Evolutionary conservation across 2,113 vertebrate genomes (phyloP).

Genomic region (Neogobius melanostomus): DNA sequence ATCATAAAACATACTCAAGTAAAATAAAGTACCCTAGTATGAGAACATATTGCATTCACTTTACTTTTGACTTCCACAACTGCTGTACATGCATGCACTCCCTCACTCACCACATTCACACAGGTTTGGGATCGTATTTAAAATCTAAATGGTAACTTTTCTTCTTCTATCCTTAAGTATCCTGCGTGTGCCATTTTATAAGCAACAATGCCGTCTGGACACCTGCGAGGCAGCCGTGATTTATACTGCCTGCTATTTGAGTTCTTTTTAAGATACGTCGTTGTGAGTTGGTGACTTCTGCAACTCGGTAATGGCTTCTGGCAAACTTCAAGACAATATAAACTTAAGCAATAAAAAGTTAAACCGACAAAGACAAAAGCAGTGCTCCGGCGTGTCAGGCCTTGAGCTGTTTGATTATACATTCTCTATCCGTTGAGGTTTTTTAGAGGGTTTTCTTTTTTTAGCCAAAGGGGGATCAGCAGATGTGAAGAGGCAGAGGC

Average conservation of each 20-base stretch:
- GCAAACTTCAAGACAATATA: conserved; percentile 13
- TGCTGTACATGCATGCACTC: too few species aligned
- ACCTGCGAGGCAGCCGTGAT: not conserved
- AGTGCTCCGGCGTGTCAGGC: conserved; percentile 17
- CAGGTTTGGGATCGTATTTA: too few species aligned
- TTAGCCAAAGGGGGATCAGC: conserved; percentile 26
- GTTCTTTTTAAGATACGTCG: not conserved
- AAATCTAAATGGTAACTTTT: conserved; percentile 10
- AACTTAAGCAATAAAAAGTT: conserved; percentile 33
- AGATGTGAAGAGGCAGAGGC: conserved; percentile 35
- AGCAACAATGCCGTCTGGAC: conserved; percentile 3
- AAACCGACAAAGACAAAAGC: conserved; percentile 4
- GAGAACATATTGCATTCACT: too few species aligned
- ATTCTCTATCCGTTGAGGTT: conserved; percentile 10
- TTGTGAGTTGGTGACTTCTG: not conserved
- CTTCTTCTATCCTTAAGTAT: not conserved
- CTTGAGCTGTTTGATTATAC: conserved; percentile 14
- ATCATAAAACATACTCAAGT: too few species aligned
- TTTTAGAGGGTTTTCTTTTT: not conserved
- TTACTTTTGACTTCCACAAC: too few species aligned
- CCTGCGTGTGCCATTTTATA: not conserved
- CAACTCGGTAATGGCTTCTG: conserved; percentile 9
- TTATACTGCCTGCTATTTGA: not conserved
- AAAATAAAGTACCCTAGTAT: too few species aligned
- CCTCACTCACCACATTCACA: too few species aligned